These are phyloP conservation scores for Rhadina sibilatrix DNA, from an alignment of 2,113 vertebrate genomes.

Conservation along the genomic window DNA sequence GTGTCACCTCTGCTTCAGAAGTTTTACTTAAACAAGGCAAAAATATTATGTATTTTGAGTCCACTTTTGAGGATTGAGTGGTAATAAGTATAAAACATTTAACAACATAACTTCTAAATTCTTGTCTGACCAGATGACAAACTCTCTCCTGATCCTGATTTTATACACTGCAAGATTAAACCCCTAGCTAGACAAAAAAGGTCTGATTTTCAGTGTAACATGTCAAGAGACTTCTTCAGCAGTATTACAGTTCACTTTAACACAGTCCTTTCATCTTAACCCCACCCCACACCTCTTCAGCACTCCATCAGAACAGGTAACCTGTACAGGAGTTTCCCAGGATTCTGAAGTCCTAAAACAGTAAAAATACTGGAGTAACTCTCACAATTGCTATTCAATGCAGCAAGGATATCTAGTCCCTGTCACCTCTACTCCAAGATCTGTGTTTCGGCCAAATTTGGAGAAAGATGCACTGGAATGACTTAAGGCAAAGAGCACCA, in stretches of 20 bases:
- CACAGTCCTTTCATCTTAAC: background rate
- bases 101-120: background rate
- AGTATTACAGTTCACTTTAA: background rate
- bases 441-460: background rate
- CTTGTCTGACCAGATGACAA: background rate
- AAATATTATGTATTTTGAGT: background rate
- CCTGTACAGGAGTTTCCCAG: background rate
- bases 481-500: background rate
- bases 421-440: background rate
- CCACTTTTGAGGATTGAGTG: background rate
- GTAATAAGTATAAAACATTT: background rate
- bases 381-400: background rate
- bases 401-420: background rate
- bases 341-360: background rate
- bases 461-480: background rate
- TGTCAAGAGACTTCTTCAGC: background rate
- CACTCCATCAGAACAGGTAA: background rate
- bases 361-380: background rate
- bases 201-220: background rate
- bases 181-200: background rate
- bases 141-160: background rate
- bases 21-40: background rate
- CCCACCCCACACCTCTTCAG: fast-evolving
- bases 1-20: background rate
- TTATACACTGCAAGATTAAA: background rate